A percentile compares a stretch with the other conserved stretches of the same genome.
phyloP scores from a whole-genome alignment of 1,140 invertebrate species.

The Glossosoma conforme region DNA sequence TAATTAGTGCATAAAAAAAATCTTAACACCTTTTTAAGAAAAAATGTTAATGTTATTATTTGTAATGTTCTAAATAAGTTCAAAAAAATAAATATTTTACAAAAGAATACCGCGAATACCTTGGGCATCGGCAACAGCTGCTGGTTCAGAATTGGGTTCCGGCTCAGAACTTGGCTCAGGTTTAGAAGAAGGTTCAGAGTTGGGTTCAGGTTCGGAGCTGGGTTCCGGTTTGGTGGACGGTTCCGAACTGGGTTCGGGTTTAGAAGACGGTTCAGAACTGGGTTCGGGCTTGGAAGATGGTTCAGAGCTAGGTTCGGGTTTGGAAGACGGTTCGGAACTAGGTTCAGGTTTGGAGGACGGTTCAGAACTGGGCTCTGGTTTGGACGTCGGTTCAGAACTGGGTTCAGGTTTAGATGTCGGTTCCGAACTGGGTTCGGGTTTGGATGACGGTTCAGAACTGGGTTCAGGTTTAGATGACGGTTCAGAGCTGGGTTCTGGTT shows the following conservation, averaged over 20 bases:
- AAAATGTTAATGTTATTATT: no score
- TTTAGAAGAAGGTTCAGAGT: constrained; percentile 41
- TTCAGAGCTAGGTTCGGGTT: constrained; percentile 39
- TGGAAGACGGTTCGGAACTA: constrained; percentile 34
- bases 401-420: constrained; percentile 32
- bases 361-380: constrained; percentile 37
- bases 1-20: no score
- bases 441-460: constrained; percentile 41
- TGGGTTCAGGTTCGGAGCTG: constrained; percentile 36
- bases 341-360: constrained; percentile 35
- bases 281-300: constrained; percentile 33
- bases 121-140: no score
- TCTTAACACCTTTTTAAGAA: no score
- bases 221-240: constrained; percentile 42
- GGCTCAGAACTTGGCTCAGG: constrained; percentile 42
- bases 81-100: no score
- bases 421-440: constrained; percentile 35
- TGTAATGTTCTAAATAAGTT: no score
- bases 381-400: constrained; percentile 30
- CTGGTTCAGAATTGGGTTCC: constrained; percentile 42
- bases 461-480: constrained; percentile 41
- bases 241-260: constrained; percentile 39
- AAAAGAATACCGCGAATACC: no score
- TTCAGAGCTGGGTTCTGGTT: constrained; percentile 36
- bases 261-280: constrained; percentile 36